Conservation (phyloP, 2,113 vertebrate species). For the Callaeas wilsoni region DNA sequence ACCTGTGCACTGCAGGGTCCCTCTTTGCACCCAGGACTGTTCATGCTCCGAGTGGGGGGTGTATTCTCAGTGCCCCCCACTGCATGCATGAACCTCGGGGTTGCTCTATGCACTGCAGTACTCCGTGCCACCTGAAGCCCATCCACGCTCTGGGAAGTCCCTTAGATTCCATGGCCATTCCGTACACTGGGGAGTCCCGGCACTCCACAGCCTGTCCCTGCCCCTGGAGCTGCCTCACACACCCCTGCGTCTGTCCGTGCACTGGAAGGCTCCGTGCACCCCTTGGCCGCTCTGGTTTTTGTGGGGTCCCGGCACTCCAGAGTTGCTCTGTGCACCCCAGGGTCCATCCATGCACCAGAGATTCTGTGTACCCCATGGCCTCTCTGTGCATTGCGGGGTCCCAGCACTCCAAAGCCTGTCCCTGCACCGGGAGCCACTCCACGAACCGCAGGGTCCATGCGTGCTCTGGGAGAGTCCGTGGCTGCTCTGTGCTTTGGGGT, state of each 20-base stretch:
- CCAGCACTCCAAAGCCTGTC: neutral
- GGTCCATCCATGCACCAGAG: neutral
- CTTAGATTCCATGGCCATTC: rapidly evolving
- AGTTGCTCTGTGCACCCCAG: neutral
- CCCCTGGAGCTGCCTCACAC: neutral
- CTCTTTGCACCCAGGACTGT: neutral
- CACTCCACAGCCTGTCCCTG: neutral
- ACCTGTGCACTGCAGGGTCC: rapidly evolving
- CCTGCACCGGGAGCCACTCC: neutral
- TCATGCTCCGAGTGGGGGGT: rapidly evolving
- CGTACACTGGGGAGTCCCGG: rapidly evolving
- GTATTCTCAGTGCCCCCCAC: neutral
- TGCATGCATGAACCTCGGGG: rapidly evolving
- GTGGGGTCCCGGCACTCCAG: neutral
- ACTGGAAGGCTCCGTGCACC: neutral
- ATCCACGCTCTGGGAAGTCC: neutral
- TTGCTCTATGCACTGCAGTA: neutral
- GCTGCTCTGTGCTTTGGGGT: neutral
- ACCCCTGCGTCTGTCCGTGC: neutral
- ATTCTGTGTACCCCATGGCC: too few relatives aligned
- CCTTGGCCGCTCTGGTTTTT: rapidly evolving
- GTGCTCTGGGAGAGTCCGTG: neutral
- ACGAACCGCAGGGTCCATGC: neutral
- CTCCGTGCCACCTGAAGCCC: rapidly evolving
- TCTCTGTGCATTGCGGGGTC: neutral